Percentiles rank a stretch among this genome's conserved stretches.
These are phyloP conservation scores for Abrostola triplasia DNA, from an alignment of 2,888 invertebrate genomes.

Conservation along the genomic window DNA sequence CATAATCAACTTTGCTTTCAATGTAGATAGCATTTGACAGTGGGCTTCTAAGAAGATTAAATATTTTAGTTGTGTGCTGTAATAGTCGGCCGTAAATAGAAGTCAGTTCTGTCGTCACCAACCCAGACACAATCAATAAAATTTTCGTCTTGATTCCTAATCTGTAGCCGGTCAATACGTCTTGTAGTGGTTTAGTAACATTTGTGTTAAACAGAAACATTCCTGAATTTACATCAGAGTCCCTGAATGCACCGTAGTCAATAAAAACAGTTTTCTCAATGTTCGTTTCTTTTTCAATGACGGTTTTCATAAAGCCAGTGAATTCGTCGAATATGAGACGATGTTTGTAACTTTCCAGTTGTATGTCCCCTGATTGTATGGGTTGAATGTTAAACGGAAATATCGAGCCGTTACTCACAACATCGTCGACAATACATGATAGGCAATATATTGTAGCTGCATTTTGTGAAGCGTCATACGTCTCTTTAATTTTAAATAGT, in stretches of 20 bases:
- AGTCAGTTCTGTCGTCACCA: conserved; percentile 93
- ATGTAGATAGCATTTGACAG: conserved; percentile 92
- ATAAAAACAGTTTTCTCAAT: conserved; percentile 76
- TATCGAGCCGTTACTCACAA: conserved; percentile 41
- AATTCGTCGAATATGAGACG: conserved; percentile 94
- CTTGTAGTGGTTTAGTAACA: conserved; percentile 93
- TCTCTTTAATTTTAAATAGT: conserved; percentile 88
- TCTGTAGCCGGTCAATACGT: conserved; percentile 92
- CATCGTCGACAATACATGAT: conserved; percentile 68
- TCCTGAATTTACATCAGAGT: conserved; percentile 96
- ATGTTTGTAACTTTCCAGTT: conserved; percentile 94
- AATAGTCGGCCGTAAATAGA: conserved; percentile 93
- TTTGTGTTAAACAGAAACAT: conserved; percentile 98
- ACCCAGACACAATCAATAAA: conserved; percentile 94
- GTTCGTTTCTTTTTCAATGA: conserved; percentile 88
- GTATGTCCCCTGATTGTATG: conserved; percentile 93
- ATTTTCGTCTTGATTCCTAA: conserved; percentile 85
- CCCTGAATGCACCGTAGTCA: conserved; percentile 95
- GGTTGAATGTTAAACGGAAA: conserved; percentile 87
- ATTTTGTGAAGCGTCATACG: conserved; percentile 71
- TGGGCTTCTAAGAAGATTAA: conserved; percentile 90
- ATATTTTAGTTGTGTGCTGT: conserved; percentile 93
- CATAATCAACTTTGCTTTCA: conserved; percentile 94
- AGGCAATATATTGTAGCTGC: conserved; percentile 76
- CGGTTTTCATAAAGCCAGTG: conserved; percentile 93